Base-by-base conservation (phyloP, 2,113 vertebrate genomes). In the Glareola pratincola region DNA sequence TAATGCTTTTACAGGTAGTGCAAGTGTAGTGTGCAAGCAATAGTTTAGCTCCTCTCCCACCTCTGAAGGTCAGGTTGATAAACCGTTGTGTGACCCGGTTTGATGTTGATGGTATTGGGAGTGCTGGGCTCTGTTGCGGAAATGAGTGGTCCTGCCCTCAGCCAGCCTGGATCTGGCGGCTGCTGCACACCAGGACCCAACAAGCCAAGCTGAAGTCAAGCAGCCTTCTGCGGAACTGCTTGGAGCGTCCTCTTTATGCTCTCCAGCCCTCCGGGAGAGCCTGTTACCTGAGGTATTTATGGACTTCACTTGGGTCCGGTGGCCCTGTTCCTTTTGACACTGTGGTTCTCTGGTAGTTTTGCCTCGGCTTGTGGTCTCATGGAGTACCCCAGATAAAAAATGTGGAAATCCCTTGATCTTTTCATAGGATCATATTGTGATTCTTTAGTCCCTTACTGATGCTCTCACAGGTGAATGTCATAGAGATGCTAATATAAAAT, bases 31-130 rank as follows among this genome's bases (percentile, higher is more conserved):
- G n/a, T n/a, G n/a, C n/a, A n/a, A n/a, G n/a, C 66, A 71, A 8
- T 4, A 20, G 13, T 59, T 89, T 1, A 21, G 29, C 29, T 56
- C n/a, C 80, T 64, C 64, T 32, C 22, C 29, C 50, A 22, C 16
- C 5, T 5, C 17, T 5, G 24, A 36, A 21, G 29, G 47, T 51
- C 67, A 51, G 39, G 41, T 63, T 41, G 47, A 15, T 32, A 48
- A 20, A 2, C 51, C 47, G 11, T 23, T 14, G 12, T 30, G 41
- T 36, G 67, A 60, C 45, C 45, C 47, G 12, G 2, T 26, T 15
- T 1, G 4, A 34, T 24, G 45, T 34, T 51, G 17, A 8, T 0
- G 0, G 22, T n/a, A 7, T 22, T 30, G 60, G 64, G 27, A 60
- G 54, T 37, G 4, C 72, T 64, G 17, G 37, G 21, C 11, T 59